Evolutionary conservation across 2,797 vertebrate genomes (phyloP).

Genomic region (Heliangelus exortis): DNA sequence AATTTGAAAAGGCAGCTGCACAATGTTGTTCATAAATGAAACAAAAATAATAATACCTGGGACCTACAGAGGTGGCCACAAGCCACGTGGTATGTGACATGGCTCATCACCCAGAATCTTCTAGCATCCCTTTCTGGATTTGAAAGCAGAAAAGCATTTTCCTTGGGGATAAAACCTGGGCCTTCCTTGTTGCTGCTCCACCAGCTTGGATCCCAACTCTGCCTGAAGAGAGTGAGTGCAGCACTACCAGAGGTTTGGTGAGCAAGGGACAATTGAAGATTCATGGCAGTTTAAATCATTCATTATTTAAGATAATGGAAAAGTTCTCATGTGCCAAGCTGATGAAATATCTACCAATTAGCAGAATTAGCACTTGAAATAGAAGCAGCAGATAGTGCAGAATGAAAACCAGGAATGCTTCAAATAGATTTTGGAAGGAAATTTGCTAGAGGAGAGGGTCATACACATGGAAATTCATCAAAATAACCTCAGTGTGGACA

Average conservation of each 20-base stretch:
- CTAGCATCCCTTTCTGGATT: constrained; percentile 12
- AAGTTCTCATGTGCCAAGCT: constrained; percentile 68
- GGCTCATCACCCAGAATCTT: constrained; percentile 9
- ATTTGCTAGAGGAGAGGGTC: background rate
- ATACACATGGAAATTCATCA: background rate
- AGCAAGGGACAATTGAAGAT: constrained; percentile 57
- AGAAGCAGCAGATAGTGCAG: constrained; percentile 31
- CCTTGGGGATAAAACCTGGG: background rate
- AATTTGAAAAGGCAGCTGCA: background rate
- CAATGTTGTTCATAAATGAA: background rate
- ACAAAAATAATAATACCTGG: constrained; percentile 45
- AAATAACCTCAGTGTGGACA: background rate
- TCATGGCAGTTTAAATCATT: constrained; percentile 63
- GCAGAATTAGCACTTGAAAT: constrained; percentile 60
- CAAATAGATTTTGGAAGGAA: constrained; percentile 23
- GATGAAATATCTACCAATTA: constrained; percentile 71
- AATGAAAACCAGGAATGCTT: constrained; percentile 30
- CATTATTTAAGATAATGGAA: constrained; percentile 71
- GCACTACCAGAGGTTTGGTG: constrained; percentile 30
- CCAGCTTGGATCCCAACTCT: constrained; percentile 32
- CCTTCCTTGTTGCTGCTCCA: constrained; percentile 9
- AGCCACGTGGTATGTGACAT: background rate
- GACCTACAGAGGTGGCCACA: constrained; percentile 41
- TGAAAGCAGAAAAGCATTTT: constrained; percentile 13
- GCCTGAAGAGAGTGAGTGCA: constrained; percentile 1